phyloP scores from a whole-genome alignment of 92 coral and sea anemone species.

The Palythoa grandiflora region DNA sequence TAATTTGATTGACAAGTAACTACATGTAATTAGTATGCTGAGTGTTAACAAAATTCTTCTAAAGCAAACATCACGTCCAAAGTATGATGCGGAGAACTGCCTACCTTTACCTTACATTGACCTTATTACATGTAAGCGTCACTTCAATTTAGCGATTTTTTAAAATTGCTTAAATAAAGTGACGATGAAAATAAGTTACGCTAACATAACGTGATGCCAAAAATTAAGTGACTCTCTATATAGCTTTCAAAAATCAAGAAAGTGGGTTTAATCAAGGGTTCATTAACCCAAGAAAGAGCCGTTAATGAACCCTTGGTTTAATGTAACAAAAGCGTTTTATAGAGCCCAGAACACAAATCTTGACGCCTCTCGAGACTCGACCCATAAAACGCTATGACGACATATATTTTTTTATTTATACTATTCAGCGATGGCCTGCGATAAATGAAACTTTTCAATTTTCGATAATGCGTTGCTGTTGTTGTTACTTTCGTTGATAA shows the following conservation, averaged over 20 bases:
- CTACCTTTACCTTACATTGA: too few species aligned
- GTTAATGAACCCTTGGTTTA: too few species aligned
- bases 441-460: neutral
- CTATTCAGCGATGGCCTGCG: slow-evolving; percentile 1
- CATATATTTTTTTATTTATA: neutral
- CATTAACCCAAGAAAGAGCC: too few species aligned
- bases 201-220: too few species aligned
- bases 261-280: too few species aligned
- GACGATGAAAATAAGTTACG: too few species aligned
- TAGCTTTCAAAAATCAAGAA: too few species aligned
- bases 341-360: too few species aligned
- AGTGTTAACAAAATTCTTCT: neutral
- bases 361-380: neutral
- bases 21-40: neutral
- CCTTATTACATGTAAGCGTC: neutral
- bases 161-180: too few species aligned
- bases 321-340: too few species aligned
- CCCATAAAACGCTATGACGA: neutral
- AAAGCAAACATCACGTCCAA: neutral
- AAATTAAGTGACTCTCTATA: too few species aligned
- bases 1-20: neutral
- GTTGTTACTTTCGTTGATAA: neutral
- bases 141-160: neutral
- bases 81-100: neutral
- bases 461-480: neutral